Evolutionary conservation across 2,113 vertebrate species (phyloP).

Genomic region (Athene cunicularia): DNA sequence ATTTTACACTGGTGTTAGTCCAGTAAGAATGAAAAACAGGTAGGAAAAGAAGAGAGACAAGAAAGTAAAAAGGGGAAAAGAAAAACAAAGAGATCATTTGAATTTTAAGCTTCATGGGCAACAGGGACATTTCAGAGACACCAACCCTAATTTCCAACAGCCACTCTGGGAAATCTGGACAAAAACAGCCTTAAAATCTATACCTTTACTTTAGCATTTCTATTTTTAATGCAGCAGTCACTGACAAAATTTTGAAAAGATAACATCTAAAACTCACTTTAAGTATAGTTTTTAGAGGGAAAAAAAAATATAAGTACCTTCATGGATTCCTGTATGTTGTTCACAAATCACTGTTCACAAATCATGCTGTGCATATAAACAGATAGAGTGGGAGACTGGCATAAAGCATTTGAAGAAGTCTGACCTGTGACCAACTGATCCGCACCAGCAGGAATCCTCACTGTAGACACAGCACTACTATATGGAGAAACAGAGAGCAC

Average conservation of each 20-base stretch:
- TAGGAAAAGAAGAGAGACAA: not conserved
- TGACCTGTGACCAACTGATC: not conserved
- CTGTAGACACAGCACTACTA: not conserved
- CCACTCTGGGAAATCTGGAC: not conserved
- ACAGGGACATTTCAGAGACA: not conserved
- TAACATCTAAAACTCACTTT: not conserved
- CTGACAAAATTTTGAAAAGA: not conserved
- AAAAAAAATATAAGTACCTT: not conserved
- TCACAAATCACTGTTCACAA: not conserved
- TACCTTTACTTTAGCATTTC: not conserved
- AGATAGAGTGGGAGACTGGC: too few species aligned
- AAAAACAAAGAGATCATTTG: not conserved
- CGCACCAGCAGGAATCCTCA: not conserved
- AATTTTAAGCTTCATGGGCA: not conserved
- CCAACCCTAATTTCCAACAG: not conserved
- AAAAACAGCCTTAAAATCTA: not conserved
- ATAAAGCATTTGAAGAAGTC: not conserved
- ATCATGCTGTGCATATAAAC: not conserved
- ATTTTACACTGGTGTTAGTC: constrained; percentile 3
- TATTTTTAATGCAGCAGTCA: not conserved
- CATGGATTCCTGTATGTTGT: not conserved
- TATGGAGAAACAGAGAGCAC: not conserved
- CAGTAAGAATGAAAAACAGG: not conserved
- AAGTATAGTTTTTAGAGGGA: not conserved
- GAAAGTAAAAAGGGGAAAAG: not conserved